These are phyloP conservation scores for Stigmatopora nigra DNA, from an alignment of 2,113 vertebrate genomes.

Conservation along the genomic window DNA sequence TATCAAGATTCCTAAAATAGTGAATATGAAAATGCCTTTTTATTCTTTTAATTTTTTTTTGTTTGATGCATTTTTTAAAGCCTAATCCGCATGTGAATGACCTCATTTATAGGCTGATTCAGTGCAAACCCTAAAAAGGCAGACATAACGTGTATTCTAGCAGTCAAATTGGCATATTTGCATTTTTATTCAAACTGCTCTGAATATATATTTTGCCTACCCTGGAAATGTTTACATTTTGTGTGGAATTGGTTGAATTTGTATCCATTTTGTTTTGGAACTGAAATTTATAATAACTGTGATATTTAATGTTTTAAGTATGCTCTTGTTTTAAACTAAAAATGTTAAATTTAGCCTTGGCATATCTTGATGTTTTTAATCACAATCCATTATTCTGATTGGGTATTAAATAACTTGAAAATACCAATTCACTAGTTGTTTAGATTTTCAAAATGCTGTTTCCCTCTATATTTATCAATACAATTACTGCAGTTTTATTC, in stretches of 20 bases:
- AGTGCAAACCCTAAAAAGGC: conserved; percentile 5
- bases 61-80: conserved; percentile 12
- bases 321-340: neutral
- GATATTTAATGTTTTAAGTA: neutral
- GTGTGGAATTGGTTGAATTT: too few species aligned
- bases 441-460: too few species aligned
- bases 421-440: too few species aligned
- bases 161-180: too few species aligned
- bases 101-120: conserved; percentile 44
- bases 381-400: neutral
- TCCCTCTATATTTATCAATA: too few species aligned
- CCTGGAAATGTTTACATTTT: too few species aligned
- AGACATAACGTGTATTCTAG: neutral
- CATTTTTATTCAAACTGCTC: neutral
- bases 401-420: neutral
- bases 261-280: neutral
- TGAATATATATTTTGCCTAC: too few species aligned
- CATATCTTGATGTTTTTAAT: neutral
- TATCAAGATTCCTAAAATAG: neutral
- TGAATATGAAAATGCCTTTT: neutral
- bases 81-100: conserved; percentile 46
- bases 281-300: neutral
- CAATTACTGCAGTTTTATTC: too few species aligned
- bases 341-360: too few species aligned
- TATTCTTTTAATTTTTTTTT: neutral